Evolutionary conservation across 2,888 invertebrate genomes (phyloP).

Genomic region (Archaeoteleia sp.): DNA sequence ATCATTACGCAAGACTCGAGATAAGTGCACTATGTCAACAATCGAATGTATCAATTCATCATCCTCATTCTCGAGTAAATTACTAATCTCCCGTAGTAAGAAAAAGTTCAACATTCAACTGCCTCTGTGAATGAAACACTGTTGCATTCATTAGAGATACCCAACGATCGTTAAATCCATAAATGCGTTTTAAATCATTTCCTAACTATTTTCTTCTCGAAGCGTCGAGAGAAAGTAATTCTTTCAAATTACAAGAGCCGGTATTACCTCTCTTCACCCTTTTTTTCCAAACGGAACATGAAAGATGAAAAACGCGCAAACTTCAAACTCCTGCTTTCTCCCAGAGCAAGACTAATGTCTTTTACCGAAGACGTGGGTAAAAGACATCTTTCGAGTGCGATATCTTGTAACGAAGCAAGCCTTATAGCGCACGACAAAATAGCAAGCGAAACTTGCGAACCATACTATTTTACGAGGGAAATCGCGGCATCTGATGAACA

Average conservation of each 20-base stretch:
- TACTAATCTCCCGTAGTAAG: not conserved
- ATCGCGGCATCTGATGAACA: conserved; percentile 10
- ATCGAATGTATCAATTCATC: not conserved
- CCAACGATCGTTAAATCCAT: too few species aligned
- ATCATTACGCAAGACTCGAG: not conserved
- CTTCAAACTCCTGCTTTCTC: conserved; percentile 42
- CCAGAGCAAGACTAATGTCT: conserved; percentile 35
- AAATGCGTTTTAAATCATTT: too few species aligned
- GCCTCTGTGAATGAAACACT: too few species aligned
- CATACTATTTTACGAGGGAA: conserved; percentile 34
- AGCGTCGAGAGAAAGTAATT: too few species aligned
- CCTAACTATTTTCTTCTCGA: too few species aligned
- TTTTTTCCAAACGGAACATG: conserved; percentile 21
- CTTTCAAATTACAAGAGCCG: not conserved
- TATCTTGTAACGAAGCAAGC: conserved; percentile 25
- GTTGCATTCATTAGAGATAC: too few species aligned
- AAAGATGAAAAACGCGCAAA: conserved; percentile 28
- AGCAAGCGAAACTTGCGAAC: conserved; percentile 15
- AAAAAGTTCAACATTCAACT: not conserved
- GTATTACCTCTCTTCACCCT: conserved; percentile 27
- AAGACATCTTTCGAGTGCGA: conserved; percentile 29
- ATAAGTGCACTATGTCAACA: conserved; percentile 1
- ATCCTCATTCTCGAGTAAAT: not conserved
- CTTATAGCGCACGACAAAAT: conserved; percentile 29
- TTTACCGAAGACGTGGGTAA: conserved; percentile 26